phyloP scores from a whole-genome alignment of 2,797 vertebrate species.

The Lacerta agilis region DNA sequence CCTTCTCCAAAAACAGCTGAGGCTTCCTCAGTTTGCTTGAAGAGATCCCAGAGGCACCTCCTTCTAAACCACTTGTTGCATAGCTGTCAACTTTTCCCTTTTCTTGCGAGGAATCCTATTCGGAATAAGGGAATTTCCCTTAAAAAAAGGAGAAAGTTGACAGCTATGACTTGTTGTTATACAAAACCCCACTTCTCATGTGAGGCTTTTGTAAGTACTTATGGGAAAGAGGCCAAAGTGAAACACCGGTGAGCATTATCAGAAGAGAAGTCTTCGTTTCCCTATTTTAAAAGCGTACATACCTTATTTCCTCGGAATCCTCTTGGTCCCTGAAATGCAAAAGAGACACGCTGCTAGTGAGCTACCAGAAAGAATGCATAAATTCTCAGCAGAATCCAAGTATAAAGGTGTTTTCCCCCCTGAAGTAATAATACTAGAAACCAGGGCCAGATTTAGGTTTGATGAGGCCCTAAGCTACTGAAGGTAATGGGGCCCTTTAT shows the following conservation, averaged over 20 bases:
- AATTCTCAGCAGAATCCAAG: background rate
- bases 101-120: too few species aligned
- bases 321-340: constrained; percentile 80
- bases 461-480: too few species aligned
- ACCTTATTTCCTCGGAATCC: constrained; percentile 84
- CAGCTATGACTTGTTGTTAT: background rate
- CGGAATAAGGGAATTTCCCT: too few species aligned
- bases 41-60: too few species aligned
- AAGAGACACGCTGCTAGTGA: constrained; percentile 23
- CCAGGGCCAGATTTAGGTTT: too few species aligned
- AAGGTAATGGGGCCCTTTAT: too few species aligned
- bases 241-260: background rate
- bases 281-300: constrained; percentile 59
- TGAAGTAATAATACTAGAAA: background rate
- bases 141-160: too few species aligned
- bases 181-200: background rate
- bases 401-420: background rate
- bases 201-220: background rate
- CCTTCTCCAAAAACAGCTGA: too few species aligned
- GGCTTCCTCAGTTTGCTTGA: too few species aligned
- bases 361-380: background rate
- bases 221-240: background rate
- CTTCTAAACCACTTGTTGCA: background rate
- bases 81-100: too few species aligned
- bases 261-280: background rate